Evolutionary conservation across 2,797 vertebrate genomes (phyloP), one percentile per base, ranked within the genome.

Genomic region (Malurus splendens): DNA sequence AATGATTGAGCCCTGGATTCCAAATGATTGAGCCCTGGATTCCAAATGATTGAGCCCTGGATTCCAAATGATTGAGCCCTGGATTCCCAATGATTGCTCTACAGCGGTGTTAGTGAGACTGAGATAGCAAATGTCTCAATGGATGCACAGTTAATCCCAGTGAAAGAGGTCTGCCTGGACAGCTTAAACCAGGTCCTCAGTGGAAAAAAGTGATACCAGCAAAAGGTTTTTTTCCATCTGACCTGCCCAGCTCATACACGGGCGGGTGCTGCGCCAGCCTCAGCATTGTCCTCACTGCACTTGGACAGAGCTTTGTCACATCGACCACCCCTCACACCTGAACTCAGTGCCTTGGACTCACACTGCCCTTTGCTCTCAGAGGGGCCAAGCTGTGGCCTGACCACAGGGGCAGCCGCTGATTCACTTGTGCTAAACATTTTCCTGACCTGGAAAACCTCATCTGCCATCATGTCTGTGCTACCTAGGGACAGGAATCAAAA

Each of bases 151-250:
- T 32, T 79, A 90, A 91, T 86, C 47, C 71, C 54, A 67, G 42
- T 23, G 32, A 80, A 44, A 77, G 65, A 61, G 8, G 57, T 73
- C 78, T 86, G 75, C 83, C 83, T 65, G 47, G 52, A 86, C 17
- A 47, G 86, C 78, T 93, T 88, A 94, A 93, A 60, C 32, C 16
- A 66, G 41, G 28, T 59, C 73, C 38, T 89, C 79, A 86, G 59
- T 87, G 79, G 81, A 85, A 93, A 92, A 85, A 74, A 55, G 44
- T 0, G 0, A 14, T 68, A 86, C 67, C 64, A 90, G 71, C 77
- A 76, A 86, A 89, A 83, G 52, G 23, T 42, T 39, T 88, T 88
- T 81, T 94, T 92, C 87, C 87, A 90, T 60, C 30, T 70, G 80
- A 89, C 64, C 86, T 45, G 36, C 67, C 60, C 33, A 0, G 0